These are phyloP conservation scores for Proisotoma minuta DNA, from an alignment of 2,888 invertebrate genomes.

Conservation along the genomic window DNA sequence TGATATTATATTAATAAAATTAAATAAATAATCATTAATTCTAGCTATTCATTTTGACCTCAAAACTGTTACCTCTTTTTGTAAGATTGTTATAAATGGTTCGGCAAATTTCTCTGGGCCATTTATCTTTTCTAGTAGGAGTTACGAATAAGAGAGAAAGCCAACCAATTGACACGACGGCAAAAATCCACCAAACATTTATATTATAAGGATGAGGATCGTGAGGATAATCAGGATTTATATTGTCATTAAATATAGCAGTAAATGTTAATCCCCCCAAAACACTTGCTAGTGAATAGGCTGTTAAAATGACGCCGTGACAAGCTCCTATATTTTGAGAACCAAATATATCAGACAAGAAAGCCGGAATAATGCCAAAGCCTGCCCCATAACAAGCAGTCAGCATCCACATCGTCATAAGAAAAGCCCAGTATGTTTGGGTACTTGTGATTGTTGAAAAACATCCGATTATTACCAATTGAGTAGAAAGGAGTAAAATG, in stretches of 20 bases:
- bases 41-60: not conserved
- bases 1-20: no score
- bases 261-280: conserved; percentile 40
- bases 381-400: conserved; percentile 31
- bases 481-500: conserved; percentile 33
- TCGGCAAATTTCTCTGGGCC: conserved; percentile 10
- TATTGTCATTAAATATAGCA: conserved; percentile 27
- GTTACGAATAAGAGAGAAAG: conserved; percentile 34
- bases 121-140: conserved; percentile 33
- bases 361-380: conserved; percentile 35
- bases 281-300: conserved; percentile 40
- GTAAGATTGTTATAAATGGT: conserved; percentile 8
- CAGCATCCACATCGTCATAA: conserved; percentile 36
- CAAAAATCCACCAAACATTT: conserved; percentile 43
- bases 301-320: conserved; percentile 42
- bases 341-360: conserved; percentile 32
- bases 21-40: no score
- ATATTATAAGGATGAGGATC: conserved; percentile 42
- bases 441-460: conserved; percentile 34
- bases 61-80: conserved; percentile 4
- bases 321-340: conserved; percentile 38
- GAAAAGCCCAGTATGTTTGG: conserved; percentile 36
- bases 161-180: conserved; percentile 38
- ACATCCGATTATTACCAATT: conserved; percentile 30
- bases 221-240: conserved; percentile 7